Percentiles rank a stretch among this genome's conserved stretches.
These are phyloP conservation scores for Drosophila niveifrons DNA, from an alignment of 2,888 invertebrate genomes.

Conservation along the genomic window DNA sequence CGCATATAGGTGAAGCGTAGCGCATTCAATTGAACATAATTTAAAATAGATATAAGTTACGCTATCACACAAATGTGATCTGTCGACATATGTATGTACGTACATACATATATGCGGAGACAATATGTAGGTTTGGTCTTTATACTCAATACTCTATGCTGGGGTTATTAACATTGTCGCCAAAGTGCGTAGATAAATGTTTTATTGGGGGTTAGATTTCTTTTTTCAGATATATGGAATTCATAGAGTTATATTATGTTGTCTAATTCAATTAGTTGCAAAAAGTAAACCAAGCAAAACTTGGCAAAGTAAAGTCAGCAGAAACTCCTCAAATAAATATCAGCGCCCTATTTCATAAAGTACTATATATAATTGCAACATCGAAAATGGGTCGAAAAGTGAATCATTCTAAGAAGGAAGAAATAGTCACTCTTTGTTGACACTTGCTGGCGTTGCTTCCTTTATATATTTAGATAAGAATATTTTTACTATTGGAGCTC, in stretches of 20 bases:
- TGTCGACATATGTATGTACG: constrained; percentile 25
- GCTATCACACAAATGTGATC: constrained; percentile 64
- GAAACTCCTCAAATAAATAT: background rate
- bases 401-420: background rate
- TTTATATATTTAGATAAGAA: background rate
- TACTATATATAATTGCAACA: background rate
- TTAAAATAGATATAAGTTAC: constrained; percentile 76
- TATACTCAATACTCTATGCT: constrained; percentile 19
- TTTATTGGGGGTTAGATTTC: too few species aligned
- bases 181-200: background rate
- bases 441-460: background rate
- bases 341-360: background rate
- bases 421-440: background rate
- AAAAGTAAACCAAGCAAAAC: background rate
- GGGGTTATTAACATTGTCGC: background rate
- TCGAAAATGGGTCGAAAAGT: background rate
- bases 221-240: too few species aligned
- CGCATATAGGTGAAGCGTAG: constrained; percentile 65
- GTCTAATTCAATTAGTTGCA: too few species aligned
- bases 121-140: constrained; percentile 26
- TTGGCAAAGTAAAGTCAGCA: background rate
- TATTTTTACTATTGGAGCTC: background rate
- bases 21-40: constrained; percentile 75
- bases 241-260: too few species aligned
- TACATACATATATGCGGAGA: background rate